These are phyloP conservation scores for Anseranas semipalmata DNA, from an alignment of 2,113 vertebrate species.

Conservation along the genomic window DNA sequence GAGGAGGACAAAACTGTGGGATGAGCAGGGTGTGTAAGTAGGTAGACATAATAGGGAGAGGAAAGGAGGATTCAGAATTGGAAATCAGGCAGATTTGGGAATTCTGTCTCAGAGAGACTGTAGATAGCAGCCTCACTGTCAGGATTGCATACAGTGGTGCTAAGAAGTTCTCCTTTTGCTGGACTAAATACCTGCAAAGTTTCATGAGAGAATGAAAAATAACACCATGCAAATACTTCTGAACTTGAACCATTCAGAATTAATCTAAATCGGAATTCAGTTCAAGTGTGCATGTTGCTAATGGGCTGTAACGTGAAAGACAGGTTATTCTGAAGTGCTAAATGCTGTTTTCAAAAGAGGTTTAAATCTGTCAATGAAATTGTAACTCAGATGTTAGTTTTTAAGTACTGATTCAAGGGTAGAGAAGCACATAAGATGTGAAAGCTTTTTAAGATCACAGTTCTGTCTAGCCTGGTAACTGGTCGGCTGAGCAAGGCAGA, in stretches of 20 bases:
- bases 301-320: background rate
- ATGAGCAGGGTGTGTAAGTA: background rate
- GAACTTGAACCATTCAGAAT: background rate
- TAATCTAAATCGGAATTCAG: background rate
- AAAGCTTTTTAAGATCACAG: background rate
- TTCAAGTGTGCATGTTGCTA: background rate
- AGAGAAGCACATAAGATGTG: background rate
- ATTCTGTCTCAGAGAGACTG: background rate
- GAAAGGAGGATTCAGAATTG: background rate
- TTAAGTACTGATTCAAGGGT: background rate
- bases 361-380: background rate
- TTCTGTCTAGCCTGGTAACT: background rate
- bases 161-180: background rate
- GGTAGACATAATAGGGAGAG: background rate
- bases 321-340: background rate
- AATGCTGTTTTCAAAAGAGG: background rate
- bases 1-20: background rate
- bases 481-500: background rate
- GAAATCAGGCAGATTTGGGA: background rate
- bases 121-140: background rate
- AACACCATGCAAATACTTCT: background rate
- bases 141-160: rapidly evolving
- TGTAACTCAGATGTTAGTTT: background rate
- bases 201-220: background rate
- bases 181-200: background rate